Conservation (phyloP, 2,797 vertebrate species). For the Vireo griseus region DNA sequence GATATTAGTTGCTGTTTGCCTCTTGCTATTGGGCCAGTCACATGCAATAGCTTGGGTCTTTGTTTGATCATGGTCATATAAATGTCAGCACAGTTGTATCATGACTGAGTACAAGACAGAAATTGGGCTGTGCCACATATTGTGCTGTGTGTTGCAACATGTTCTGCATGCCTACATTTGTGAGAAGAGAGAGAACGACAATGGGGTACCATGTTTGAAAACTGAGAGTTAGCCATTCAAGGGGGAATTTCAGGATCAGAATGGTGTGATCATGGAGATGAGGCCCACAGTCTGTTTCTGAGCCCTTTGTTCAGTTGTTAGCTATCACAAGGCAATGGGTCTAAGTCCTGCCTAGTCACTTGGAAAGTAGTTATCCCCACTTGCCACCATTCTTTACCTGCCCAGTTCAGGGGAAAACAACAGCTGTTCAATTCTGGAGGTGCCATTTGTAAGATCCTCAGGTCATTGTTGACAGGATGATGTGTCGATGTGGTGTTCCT, state of each 20-base stretch:
- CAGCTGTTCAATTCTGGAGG: neutral
- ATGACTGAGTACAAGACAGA: neutral
- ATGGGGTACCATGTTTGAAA: neutral
- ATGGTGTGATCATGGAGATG: neutral
- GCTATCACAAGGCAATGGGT: accelerated
- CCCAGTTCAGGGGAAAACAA: neutral
- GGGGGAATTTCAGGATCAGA: neutral
- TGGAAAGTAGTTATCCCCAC: neutral
- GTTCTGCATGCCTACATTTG: neutral
- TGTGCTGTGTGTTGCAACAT: neutral
- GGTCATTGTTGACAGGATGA: neutral
- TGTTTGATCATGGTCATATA: neutral
- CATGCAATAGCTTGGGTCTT: neutral
- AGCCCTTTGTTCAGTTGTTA: neutral
- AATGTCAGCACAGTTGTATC: neutral
- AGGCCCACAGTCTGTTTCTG: neutral
- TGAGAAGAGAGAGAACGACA: neutral
- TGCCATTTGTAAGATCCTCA: neutral
- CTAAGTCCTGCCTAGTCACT: neutral
- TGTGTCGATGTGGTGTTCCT: neutral
- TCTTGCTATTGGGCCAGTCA: neutral
- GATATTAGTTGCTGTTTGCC: neutral
- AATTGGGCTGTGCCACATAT: neutral
- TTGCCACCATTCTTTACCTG: neutral
- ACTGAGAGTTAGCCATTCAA: neutral